Conservation (phyloP, 2,113 vertebrate genomes). For the Pollimyrus isidori region DNA sequence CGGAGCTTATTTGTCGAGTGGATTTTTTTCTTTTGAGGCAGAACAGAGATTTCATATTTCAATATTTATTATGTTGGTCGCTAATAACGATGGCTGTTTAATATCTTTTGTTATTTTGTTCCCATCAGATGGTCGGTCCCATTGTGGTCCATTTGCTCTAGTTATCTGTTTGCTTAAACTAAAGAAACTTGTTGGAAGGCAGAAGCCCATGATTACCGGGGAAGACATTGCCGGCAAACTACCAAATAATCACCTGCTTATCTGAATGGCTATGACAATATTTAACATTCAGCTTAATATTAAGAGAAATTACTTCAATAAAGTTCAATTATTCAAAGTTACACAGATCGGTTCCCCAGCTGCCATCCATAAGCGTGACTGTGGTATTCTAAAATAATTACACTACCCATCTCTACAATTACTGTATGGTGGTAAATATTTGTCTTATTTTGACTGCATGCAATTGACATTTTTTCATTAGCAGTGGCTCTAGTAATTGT, state of each 20-base stretch:
- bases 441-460: conserved; percentile 23
- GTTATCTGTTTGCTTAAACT: background rate
- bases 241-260: conserved; percentile 22
- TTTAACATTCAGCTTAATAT: conserved; percentile 28
- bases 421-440: conserved; percentile 24
- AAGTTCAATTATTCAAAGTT: conserved; percentile 26
- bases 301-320: conserved; percentile 31
- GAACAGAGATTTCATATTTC: background rate
- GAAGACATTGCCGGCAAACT: background rate
- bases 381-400: conserved; percentile 26
- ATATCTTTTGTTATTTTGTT: background rate
- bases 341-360: conserved; percentile 10
- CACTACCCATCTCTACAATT: conserved; percentile 11
- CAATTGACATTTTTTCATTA: conserved; percentile 27
- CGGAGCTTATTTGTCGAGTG: background rate
- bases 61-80: background rate
- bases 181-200: background rate
- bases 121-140: background rate
- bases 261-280: conserved; percentile 19
- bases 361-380: background rate
- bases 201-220: background rate
- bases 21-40: background rate
- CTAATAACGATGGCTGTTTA: background rate
- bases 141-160: background rate
- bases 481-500: conserved; percentile 17